Percentiles rank a stretch among this genome's conserved stretches.
These are phyloP conservation scores for Imbricaverruca yamaguchii DNA, from an alignment of 2,888 invertebrate species.

Conservation along the genomic window DNA sequence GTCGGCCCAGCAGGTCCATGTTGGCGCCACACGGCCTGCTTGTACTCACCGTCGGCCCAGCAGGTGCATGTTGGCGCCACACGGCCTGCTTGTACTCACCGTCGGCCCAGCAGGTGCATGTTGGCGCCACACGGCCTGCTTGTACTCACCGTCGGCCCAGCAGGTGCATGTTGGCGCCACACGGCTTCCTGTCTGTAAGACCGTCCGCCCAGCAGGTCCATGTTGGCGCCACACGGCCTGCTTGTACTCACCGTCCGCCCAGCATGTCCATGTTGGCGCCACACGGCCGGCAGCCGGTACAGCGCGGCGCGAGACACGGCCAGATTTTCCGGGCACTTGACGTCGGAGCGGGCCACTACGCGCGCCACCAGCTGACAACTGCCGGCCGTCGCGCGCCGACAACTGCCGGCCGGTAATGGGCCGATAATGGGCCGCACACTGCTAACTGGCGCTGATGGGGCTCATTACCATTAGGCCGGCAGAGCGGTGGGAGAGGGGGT, in stretches of 20 bases:
- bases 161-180: background rate
- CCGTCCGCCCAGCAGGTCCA: too few relatives aligned
- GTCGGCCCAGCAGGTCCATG: too few relatives aligned
- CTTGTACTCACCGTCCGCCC: background rate
- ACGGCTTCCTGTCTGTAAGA: too few relatives aligned
- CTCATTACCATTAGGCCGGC: background rate
- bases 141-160: background rate
- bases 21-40: too few relatives aligned
- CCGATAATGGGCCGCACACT: background rate
- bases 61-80: too few relatives aligned
- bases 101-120: background rate
- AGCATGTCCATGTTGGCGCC: background rate
- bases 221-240: too few relatives aligned
- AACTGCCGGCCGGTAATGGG: background rate
- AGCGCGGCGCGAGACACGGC: background rate
- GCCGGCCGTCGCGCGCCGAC: background rate
- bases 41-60: too few relatives aligned
- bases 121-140: too few relatives aligned
- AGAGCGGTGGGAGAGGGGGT: background rate
- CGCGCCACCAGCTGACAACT: background rate
- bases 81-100: background rate
- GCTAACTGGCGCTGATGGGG: background rate
- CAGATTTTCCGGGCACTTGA: background rate
- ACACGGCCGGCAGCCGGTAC: too few relatives aligned
- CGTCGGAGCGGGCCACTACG: background rate